Evolutionary conservation across 2,113 vertebrate species (phyloP), one percentile per base, ranked within the genome.

Genomic region (Raphicerus campestris): DNA sequence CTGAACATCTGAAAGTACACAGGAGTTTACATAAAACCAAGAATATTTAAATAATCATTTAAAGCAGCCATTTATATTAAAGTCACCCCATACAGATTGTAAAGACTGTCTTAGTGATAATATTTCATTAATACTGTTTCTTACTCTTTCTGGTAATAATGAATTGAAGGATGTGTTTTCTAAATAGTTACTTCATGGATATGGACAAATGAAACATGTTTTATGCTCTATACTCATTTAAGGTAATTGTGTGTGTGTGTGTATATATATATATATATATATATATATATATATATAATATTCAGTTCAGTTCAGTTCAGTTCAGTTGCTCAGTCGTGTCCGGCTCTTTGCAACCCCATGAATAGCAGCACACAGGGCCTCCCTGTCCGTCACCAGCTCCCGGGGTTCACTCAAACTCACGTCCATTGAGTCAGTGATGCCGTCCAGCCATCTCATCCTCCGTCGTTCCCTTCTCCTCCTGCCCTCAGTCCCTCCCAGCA

Each of bases 41-140:
- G 86, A 73, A 78, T 24, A 4, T 96, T 84, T 87, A 94, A 80
- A 87, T 83, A 95, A 87, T 32, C 5, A 91, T 66, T 87, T 11
- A 7, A 86, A 86, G 80, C 35, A 56, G 17, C 10, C 6, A 60
- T 35, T 53, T 75, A 53, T 87, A 35, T 90, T 81, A 85, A 73
- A 82, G 22, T 19, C 53, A 73, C 1, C 78, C 22, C 19, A 4
- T 93, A 47, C 4, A 88, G 30, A 11, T 60, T 5, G 66, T 16
- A 94, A 90, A 77, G 82, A 2, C 55, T 7, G n/a, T 1, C 30
- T 35, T 87, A 42, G 11, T 63, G 13, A 84, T 58, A 84, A 80
- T 30, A 1, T 10, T 92, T 93, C 61, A 26, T 47, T 87, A 70
- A 22, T 53, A 86, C 14, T 80, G 1, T 49, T 60, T 58, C 14